Percentiles rank a stretch among this genome's conserved stretches.
Conservation (phyloP, 2,113 vertebrate species). For the Antigone vipio region DNA sequence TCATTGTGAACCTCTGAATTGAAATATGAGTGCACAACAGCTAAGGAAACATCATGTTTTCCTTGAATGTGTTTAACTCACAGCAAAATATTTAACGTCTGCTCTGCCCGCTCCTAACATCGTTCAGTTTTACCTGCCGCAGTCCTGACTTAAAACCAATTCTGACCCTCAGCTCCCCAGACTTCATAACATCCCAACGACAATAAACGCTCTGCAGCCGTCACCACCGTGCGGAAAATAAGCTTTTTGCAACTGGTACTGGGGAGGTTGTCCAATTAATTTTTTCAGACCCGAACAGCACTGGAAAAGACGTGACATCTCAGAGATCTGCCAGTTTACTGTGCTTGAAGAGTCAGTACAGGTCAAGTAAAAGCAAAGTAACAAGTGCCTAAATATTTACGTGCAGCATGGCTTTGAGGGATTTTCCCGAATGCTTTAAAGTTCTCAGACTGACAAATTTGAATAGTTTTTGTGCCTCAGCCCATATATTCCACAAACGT, state of each 20-base stretch:
- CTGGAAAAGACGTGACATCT: background rate
- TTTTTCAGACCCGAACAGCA: background rate
- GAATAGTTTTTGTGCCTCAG: background rate
- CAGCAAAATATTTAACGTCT: background rate
- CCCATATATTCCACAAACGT: background rate
- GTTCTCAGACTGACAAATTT: background rate
- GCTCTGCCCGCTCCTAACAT: background rate
- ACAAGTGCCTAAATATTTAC: background rate
- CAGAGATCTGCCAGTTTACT: background rate
- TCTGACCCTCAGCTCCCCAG: background rate
- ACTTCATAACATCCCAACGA: background rate
- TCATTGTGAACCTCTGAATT: background rate
- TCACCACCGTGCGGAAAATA: background rate
- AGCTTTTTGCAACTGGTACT: background rate
- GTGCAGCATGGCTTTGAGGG: background rate
- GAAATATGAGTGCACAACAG: background rate
- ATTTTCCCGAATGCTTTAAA: background rate
- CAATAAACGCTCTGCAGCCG: background rate
- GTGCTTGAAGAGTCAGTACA: background rate
- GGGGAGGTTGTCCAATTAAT: background rate
- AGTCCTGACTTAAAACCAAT: background rate
- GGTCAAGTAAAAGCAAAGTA: background rate
- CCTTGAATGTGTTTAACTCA: background rate
- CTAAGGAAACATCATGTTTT: background rate
- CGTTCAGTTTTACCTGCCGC: background rate